These are phyloP conservation scores for Lota lota DNA, from an alignment of 2,113 vertebrate species.

Conservation along the genomic window DNA sequence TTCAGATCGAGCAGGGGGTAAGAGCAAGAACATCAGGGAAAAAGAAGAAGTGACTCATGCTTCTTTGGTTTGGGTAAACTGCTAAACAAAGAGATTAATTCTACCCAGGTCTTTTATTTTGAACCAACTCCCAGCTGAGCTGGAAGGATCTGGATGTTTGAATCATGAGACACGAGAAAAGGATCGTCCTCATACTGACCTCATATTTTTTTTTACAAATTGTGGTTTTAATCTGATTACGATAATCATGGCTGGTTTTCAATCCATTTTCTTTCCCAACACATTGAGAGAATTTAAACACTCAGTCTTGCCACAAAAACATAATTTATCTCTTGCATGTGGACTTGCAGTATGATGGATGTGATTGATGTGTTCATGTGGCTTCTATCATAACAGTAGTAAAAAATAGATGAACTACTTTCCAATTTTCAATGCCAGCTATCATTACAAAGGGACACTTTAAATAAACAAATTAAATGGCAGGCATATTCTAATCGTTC, in stretches of 20 bases:
- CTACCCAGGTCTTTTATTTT: slow-evolving; percentile 17
- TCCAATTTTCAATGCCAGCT: background rate
- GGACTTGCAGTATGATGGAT: background rate
- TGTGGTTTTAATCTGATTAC: slow-evolving; percentile 11
- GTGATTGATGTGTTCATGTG: slow-evolving; percentile 1
- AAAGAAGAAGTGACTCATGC: slow-evolving; percentile 29
- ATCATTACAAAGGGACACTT: background rate
- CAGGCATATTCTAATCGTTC: background rate
- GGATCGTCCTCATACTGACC: background rate
- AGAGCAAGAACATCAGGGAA: slow-evolving; percentile 32
- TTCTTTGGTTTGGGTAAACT: slow-evolving; percentile 2
- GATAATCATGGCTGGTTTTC: background rate
- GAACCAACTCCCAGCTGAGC: slow-evolving; percentile 8
- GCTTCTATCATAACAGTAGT: background rate
- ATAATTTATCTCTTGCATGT: too few relatives aligned
- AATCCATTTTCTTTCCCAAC: background rate
- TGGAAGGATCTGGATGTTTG: background rate
- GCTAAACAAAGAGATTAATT: background rate
- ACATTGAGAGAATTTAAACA: too few relatives aligned
- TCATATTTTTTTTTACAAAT: slow-evolving; percentile 30
- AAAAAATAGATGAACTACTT: background rate
- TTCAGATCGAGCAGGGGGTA: background rate
- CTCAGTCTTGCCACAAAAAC: too few relatives aligned
- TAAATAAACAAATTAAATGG: background rate
- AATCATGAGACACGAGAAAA: slow-evolving; percentile 20